Evolutionary conservation across 2,113 vertebrate genomes (phyloP).

Genomic region (Platycercus adscitus): DNA sequence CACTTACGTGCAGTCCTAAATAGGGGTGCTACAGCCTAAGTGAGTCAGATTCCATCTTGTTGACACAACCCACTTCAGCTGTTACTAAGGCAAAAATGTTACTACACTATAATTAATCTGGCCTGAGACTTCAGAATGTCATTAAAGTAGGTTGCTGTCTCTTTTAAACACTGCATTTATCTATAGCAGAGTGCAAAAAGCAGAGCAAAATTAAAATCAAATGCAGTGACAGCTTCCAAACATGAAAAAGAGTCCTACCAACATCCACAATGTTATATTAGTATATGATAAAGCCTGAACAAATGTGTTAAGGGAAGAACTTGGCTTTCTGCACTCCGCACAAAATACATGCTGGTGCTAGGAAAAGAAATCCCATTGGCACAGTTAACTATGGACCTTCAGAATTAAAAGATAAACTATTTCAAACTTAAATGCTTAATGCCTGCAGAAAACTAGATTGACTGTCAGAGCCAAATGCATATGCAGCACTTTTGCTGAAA

Average conservation of each 20-base stretch:
- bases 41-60: slow-evolving; percentile 45
- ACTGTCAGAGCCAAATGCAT: not conserved
- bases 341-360: not conserved
- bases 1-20: slow-evolving; percentile 6
- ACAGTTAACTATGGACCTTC: not conserved
- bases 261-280: not conserved
- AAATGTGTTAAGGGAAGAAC: not conserved
- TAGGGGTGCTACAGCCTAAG: slow-evolving; percentile 8
- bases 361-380: not conserved
- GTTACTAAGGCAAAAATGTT: slow-evolving; percentile 27
- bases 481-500: not conserved
- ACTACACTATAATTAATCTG: slow-evolving; percentile 11
- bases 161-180: not conserved
- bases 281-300: not conserved
- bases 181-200: not conserved
- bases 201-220: slow-evolving; percentile 21
- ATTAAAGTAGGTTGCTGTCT: slow-evolving; percentile 4
- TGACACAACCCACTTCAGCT: slow-evolving; percentile 57
- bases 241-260: not conserved
- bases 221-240: not conserved
- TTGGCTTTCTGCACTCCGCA: not conserved
- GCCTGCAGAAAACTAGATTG: not conserved
- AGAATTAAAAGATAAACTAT: not conserved
- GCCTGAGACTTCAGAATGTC: not conserved
- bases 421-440: not conserved